These are phyloP conservation scores for Dryadula phaetusa DNA, from an alignment of 2,888 invertebrate genomes.

Conservation along the genomic window DNA sequence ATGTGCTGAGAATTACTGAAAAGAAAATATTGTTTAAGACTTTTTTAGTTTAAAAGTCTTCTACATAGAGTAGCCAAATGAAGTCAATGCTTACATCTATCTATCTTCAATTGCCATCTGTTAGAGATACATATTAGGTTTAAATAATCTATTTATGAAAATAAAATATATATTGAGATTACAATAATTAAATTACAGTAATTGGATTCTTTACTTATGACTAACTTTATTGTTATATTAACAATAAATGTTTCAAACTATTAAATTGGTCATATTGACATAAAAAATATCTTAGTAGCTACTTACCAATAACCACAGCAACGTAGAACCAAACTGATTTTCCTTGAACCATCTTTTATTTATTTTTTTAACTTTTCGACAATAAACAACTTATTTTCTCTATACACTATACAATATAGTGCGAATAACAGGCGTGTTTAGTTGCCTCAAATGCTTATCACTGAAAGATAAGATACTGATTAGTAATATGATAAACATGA, in stretches of 20 bases:
- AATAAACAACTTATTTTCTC: slow-evolving; percentile 10
- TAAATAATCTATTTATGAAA: no score
- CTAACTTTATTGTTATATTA: no score
- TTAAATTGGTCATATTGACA: no score
- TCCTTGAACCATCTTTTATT: slow-evolving; percentile 69
- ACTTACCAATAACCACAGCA: slow-evolving; percentile 80
- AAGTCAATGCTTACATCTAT: no score
- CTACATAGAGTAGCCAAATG: background rate
- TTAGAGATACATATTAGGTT: no score
- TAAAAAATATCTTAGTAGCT: background rate
- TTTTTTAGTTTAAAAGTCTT: background rate
- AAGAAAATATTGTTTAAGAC: background rate
- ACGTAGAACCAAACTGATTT: slow-evolving; percentile 77
- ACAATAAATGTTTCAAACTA: no score
- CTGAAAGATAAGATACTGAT: slow-evolving; percentile 74
- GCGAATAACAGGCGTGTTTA: slow-evolving; percentile 55
- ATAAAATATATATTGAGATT: no score
- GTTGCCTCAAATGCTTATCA: slow-evolving; percentile 61
- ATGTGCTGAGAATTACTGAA: slow-evolving; percentile 87
- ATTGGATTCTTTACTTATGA: no score
- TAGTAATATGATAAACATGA: slow-evolving; percentile 55
- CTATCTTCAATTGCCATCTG: no score
- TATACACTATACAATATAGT: slow-evolving; percentile 56
- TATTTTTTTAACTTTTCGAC: slow-evolving; percentile 33
- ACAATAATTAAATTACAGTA: no score